Conservation (phyloP, 2,888 invertebrate species). For the Galerucella calmariensis region DNA sequence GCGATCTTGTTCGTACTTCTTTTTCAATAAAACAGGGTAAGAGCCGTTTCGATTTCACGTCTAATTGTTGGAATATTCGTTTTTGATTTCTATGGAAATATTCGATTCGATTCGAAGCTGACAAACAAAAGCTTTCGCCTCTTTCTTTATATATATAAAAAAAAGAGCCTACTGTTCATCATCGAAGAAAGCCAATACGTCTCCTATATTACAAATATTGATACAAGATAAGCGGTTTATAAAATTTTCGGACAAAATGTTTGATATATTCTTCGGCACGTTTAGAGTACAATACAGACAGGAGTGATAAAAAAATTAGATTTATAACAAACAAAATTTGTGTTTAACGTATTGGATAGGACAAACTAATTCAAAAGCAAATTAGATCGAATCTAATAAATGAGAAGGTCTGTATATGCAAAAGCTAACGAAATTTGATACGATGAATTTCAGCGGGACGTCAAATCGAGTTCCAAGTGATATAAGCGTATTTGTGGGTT, state of each 20-base stretch:
- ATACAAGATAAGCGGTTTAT: constrained; percentile 66
- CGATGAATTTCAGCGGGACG: constrained; percentile 44
- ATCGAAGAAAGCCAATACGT: constrained; percentile 57
- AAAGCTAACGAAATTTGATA: constrained; percentile 47
- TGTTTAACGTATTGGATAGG: not conserved
- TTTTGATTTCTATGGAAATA: constrained; percentile 17
- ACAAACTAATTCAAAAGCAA: not conserved
- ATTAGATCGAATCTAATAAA: constrained; percentile 16
- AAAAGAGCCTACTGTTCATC: constrained; percentile 40
- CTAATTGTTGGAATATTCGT: constrained; percentile 27
- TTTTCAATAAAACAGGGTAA: constrained; percentile 1
- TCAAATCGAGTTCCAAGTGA: constrained; percentile 49
- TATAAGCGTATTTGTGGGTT: constrained; percentile 41
- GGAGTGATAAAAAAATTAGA: not conserved
- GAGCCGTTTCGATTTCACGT: constrained; percentile 15
- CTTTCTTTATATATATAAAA: constrained; percentile 13
- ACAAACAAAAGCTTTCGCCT: constrained; percentile 25
- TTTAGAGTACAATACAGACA: constrained; percentile 57
- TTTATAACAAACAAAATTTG: not conserved
- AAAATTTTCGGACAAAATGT: constrained; percentile 65
- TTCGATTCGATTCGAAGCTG: constrained; percentile 9
- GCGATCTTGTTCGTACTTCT: not conserved
- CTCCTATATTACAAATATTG: constrained; percentile 66
- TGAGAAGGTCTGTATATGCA: constrained; percentile 38
- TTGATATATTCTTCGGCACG: constrained; percentile 56